Conservation (phyloP, 2,113 vertebrate species). For the Crotalus viridis region DNA sequence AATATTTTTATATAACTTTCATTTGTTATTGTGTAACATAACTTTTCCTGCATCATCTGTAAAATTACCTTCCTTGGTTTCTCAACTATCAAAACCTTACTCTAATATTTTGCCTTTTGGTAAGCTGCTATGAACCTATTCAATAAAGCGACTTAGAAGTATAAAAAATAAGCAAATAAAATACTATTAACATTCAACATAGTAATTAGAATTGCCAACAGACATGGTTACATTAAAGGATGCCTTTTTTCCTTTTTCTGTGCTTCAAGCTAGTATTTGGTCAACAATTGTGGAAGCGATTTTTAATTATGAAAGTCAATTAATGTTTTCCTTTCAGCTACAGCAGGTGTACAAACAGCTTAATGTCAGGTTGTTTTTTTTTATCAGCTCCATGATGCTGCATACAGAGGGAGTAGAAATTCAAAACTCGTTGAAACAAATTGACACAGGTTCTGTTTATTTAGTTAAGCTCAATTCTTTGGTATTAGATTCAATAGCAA, state of each 20-base stretch:
- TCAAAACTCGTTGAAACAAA: slow-evolving; percentile 31
- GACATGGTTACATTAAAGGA: slow-evolving; percentile 4
- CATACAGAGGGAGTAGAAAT: slow-evolving; percentile 2
- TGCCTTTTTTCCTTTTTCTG: background rate
- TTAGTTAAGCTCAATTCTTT: slow-evolving; percentile 17
- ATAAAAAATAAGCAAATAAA: background rate
- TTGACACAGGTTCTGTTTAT: slow-evolving; percentile 20
- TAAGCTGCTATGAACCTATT: background rate
- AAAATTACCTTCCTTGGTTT: background rate
- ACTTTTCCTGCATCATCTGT: background rate
- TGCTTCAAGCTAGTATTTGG: slow-evolving; percentile 36
- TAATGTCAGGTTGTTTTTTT: slow-evolving; percentile 27
- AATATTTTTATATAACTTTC: background rate
- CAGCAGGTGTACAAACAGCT: slow-evolving; percentile 13
- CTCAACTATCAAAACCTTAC: background rate
- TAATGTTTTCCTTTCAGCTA: slow-evolving; percentile 47
- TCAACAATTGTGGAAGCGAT: slow-evolving; percentile 19
- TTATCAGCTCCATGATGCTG: slow-evolving; percentile 18
- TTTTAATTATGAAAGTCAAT: slow-evolving; percentile 32
- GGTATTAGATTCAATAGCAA: background rate
- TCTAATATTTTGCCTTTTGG: background rate
- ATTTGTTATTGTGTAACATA: background rate
- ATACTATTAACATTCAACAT: slow-evolving; percentile 25
- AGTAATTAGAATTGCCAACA: slow-evolving; percentile 29
- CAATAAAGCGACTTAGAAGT: background rate